Evolutionary conservation across 2,113 vertebrate species (phyloP), one percentile per base, ranked within the genome.

Genomic region (Catharus minimus): DNA sequence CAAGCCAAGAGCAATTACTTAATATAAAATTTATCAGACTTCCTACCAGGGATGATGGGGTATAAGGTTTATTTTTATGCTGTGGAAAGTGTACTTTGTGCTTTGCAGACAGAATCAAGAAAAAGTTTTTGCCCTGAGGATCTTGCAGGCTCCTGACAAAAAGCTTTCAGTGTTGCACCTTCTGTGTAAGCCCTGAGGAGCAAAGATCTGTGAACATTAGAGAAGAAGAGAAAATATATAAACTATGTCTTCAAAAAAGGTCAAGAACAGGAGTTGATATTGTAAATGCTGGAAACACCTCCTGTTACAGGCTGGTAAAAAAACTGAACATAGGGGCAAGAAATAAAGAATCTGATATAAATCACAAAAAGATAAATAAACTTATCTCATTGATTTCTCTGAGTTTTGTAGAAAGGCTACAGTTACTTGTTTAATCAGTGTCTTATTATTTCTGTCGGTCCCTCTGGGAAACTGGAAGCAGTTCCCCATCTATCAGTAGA

Each of bases 171-270:
- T 65, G 38, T 28, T 89, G 24, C 32, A 88, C 44, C 43, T 91
- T 85, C 62, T 82, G 16, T 79, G 50, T 73, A 82, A 88, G 39
- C 61, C 89, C 72, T 38, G 28, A 89, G 72, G 67, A 88, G 39
- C 22, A 89, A 68, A 69, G 64, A 50, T 39, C 43, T 85, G 69
- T 73, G 64, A 85, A 64, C 43, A 71, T 12, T 55, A 74, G 27
- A 30, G 36, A 87, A 76, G 24, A 93, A 49, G n/a, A 77, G 71
- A 89, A 95, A 92, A 89, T 69, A 82, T 47, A 87, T 82, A 76
- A 94, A 88, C n/a, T 66, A 44, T 86, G 52, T 69, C 21, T 71
- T 79, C 50, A 62, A 55, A 95, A 95, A 79, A 73, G 38, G 47
- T 36, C 60, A 92, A 44, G 46, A 93, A 39, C 32, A 77, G 30